Evolutionary conservation across 2,797 vertebrate genomes (phyloP).

Genomic region (Acomys russatus): DNA sequence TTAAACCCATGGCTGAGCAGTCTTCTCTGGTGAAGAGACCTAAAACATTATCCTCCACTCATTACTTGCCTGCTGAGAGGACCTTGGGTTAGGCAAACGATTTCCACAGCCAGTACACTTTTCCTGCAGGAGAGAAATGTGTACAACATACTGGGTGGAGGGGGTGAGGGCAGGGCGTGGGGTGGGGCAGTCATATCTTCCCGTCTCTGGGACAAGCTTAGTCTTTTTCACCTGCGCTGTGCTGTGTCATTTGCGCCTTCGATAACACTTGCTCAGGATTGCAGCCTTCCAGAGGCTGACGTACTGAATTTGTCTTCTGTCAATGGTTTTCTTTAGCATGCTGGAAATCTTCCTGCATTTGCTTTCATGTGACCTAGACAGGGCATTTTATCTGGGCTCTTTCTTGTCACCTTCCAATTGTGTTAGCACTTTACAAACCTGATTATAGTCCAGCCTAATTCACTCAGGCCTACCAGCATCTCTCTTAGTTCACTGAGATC

Average conservation of each 20-base stretch:
- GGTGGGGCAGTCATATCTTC: no score
- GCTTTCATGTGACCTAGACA: neutral
- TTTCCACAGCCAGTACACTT: neutral
- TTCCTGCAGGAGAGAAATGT: neutral
- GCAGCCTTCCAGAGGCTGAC: neutral
- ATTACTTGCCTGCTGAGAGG: neutral
- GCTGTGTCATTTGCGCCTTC: no score
- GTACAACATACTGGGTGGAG: neutral
- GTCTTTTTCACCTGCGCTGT: neutral
- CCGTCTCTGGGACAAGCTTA: neutral
- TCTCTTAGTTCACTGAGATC: neutral
- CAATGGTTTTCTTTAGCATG: neutral
- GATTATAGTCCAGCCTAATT: neutral
- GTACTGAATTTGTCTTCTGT: neutral
- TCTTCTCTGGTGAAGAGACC: neutral
- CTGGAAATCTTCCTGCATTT: neutral
- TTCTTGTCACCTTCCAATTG: neutral
- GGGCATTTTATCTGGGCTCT: neutral
- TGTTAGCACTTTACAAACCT: neutral
- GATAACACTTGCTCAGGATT: neutral
- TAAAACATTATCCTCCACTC: neutral
- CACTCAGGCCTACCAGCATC: neutral
- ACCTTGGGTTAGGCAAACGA: neutral
- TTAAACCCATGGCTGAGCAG: neutral
- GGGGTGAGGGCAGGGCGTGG: no score